phyloP scores from a whole-genome alignment of 2,888 invertebrate species.

The Spilosoma lubricipeda region DNA sequence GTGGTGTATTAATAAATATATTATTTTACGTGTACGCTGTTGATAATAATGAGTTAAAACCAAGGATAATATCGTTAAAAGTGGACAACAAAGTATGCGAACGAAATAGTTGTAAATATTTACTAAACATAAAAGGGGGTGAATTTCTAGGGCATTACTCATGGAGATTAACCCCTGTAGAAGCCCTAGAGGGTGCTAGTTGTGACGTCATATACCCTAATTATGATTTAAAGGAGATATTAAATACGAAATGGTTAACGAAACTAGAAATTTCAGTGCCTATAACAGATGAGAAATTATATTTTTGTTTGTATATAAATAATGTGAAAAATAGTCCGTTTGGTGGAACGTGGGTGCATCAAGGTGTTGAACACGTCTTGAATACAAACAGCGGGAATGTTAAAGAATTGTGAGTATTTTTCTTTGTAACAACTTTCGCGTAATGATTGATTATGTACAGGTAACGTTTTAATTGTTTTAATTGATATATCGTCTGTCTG shows the following conservation, averaged over 20 bases:
- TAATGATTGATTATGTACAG: neutral
- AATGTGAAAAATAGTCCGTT: conserved; percentile 63
- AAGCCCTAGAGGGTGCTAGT: conserved; percentile 63
- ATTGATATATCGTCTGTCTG: neutral
- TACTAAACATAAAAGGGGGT: conserved; percentile 74
- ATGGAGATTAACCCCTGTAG: conserved; percentile 75
- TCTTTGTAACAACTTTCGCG: neutral
- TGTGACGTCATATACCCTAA: conserved; percentile 74
- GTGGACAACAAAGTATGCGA: conserved; percentile 65
- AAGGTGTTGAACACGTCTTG: conserved; percentile 78
- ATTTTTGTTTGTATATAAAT: conserved; percentile 71
- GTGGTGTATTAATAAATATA: conserved; percentile 75
- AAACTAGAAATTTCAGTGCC: conserved; percentile 70
- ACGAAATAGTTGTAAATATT: conserved; percentile 78
- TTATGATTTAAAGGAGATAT: conserved; percentile 75
- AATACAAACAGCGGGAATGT: conserved; percentile 58
- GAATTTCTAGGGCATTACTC: conserved; percentile 78
- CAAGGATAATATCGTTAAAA: conserved; percentile 69
- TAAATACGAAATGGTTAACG: conserved; percentile 66
- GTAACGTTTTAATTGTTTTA: neutral
- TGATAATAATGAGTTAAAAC: conserved; percentile 55
- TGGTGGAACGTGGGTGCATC: conserved; percentile 82
- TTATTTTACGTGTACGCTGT: conserved; percentile 65
- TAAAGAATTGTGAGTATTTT: conserved; percentile 46
- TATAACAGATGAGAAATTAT: conserved; percentile 62